These are phyloP conservation scores for Periplaneta americana DNA, from an alignment of 1,140 invertebrate genomes.

Conservation along the genomic window DNA sequence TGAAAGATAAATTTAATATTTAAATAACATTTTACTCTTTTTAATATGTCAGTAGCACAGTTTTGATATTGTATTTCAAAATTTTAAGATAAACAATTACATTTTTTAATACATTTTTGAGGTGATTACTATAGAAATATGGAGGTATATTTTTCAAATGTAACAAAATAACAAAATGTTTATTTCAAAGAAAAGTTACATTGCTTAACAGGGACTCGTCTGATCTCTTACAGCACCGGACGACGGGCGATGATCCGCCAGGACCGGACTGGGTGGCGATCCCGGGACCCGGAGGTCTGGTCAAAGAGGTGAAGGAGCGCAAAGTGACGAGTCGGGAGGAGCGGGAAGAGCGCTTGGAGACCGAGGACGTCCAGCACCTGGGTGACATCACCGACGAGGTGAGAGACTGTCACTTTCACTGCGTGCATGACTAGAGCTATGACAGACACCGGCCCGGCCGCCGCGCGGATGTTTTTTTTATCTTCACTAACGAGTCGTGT, in stretches of 20 bases:
- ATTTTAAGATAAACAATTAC: too few species aligned
- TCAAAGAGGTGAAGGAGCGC: conserved; percentile 73
- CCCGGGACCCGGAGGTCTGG: conserved; percentile 54
- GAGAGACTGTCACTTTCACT: conserved; percentile 32
- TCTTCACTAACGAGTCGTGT: too few species aligned
- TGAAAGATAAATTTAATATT: too few species aligned
- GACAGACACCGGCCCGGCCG: too few species aligned
- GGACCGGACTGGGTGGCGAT: conserved; percentile 54
- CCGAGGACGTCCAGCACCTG: conserved; percentile 72
- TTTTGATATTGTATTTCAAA: too few species aligned
- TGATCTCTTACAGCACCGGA: conserved; percentile 32
- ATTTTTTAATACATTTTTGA: background rate
- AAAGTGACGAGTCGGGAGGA: conserved; percentile 75
- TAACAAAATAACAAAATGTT: background rate
- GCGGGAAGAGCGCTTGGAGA: conserved; percentile 71
- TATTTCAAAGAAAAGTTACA: too few species aligned
- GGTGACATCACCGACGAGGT: conserved; percentile 82
- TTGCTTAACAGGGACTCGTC: background rate
- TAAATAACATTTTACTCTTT: too few species aligned
- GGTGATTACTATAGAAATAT: background rate
- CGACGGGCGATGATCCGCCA: conserved; percentile 38
- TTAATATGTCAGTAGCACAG: too few species aligned
- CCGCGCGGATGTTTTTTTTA: too few species aligned
- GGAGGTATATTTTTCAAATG: too few species aligned
- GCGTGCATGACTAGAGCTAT: background rate